Percentiles rank a stretch among this genome's conserved stretches.
Evolutionary conservation across 2,113 vertebrate genomes (phyloP).

Genomic region (Peromyscus maniculatus): DNA sequence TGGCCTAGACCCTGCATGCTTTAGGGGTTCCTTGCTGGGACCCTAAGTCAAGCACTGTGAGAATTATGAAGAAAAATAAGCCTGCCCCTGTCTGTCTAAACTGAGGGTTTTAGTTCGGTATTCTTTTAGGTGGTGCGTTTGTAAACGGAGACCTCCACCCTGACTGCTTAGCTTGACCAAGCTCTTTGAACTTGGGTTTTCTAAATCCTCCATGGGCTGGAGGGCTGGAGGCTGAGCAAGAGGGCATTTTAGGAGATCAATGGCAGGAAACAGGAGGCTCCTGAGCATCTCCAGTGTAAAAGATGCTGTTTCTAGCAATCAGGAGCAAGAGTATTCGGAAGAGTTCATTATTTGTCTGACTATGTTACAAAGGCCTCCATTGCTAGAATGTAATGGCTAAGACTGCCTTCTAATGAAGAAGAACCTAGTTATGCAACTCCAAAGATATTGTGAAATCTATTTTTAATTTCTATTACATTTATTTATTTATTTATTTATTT

Average conservation of each 20-base stretch:
- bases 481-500: not conserved
- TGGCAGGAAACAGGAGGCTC: constrained; percentile 40
- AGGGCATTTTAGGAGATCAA: constrained; percentile 58
- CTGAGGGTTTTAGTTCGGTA: constrained; percentile 16
- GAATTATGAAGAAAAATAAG: not conserved
- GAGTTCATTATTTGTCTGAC: constrained; percentile 69
- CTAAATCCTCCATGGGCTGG: not conserved
- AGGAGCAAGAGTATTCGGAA: constrained; percentile 57
- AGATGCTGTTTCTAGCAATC: constrained; percentile 52
- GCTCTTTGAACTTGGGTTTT: constrained; percentile 40
- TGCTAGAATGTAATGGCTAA: constrained; percentile 65
- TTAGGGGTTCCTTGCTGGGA: not conserved
- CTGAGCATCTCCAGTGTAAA: constrained; percentile 30
- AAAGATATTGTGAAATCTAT: constrained; percentile 31
- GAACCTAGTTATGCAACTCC: not conserved
- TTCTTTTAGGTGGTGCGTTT: constrained; percentile 53
- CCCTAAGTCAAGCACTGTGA: not conserved
- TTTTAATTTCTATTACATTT: not conserved
- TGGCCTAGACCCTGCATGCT: not conserved
- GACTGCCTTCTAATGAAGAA: constrained; percentile 61
- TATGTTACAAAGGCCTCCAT: constrained; percentile 63
- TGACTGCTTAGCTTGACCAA: constrained; percentile 34
- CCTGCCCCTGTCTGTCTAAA: not conserved
- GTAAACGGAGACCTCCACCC: constrained; percentile 51
- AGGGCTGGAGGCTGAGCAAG: not conserved